Evolutionary conservation across 2,113 vertebrate species (phyloP).

Genomic region (Nanorana parkeri): DNA sequence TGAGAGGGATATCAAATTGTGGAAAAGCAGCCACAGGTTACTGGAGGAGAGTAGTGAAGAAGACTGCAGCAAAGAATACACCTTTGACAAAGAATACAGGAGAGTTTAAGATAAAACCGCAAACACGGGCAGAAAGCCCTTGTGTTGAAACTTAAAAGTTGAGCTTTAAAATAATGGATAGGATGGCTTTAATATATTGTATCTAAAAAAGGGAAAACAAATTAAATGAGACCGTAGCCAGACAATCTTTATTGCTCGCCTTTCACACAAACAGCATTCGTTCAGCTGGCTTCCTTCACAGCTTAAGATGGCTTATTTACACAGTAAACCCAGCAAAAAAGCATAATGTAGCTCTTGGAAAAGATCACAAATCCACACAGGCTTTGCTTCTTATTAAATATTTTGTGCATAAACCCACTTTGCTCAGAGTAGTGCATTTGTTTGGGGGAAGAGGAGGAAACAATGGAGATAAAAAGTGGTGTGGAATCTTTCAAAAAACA

Average conservation of each 20-base stretch:
- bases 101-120: no score
- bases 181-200: no score
- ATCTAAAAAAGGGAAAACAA: constrained; percentile 60
- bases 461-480: constrained; percentile 62
- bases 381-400: constrained; percentile 73
- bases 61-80: no score
- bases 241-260: constrained; percentile 89
- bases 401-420: constrained; percentile 67
- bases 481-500: constrained; percentile 70
- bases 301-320: constrained; percentile 81
- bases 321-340: constrained; percentile 80
- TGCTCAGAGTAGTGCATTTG: constrained; percentile 76
- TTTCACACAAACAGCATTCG: constrained; percentile 83
- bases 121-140: no score
- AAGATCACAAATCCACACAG: constrained; percentile 71
- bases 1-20: no score
- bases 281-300: constrained; percentile 85
- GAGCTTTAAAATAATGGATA: background rate
- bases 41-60: no score
- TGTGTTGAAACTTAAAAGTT: no score
- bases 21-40: no score
- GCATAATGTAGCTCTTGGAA: constrained; percentile 73
- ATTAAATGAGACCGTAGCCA: constrained; percentile 64
- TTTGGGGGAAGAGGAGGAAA: constrained; percentile 29
- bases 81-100: no score